These are phyloP conservation scores for Merluccius polli DNA, from an alignment of 2,797 vertebrate species.

Conservation along the genomic window DNA sequence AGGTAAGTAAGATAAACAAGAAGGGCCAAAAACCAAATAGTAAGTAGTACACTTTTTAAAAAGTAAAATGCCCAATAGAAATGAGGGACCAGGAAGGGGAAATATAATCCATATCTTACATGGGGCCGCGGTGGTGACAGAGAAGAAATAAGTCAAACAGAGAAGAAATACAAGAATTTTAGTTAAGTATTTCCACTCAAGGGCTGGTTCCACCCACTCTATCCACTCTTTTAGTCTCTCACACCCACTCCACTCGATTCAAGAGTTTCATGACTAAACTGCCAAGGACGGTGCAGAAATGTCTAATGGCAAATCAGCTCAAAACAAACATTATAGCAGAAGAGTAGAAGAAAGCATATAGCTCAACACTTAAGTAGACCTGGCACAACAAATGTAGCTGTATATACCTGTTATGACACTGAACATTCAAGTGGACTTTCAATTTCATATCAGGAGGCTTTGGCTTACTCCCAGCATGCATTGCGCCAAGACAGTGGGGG, in stretches of 20 bases:
- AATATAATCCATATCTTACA: not conserved
- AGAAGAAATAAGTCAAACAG: not conserved
- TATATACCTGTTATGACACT: not conserved
- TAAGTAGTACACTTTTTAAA: no score
- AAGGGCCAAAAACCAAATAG: no score
- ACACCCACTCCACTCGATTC: not conserved
- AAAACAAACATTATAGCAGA: not conserved
- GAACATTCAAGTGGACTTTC: not conserved
- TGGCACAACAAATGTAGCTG: not conserved
- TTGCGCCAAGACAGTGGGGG: not conserved
- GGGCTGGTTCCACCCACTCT: not conserved
- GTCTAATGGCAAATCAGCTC: not conserved
- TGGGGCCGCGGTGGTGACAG: not conserved
- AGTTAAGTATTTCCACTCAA: not conserved
- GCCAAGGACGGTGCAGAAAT: not conserved
- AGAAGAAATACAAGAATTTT: not conserved
- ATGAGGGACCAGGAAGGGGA: not conserved
- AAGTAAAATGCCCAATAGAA: no score
- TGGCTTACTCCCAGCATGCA: not conserved
- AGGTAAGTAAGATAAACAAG: no score
- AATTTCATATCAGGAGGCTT: not conserved
- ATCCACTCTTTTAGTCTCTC: not conserved
- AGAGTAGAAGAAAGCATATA: not conserved
- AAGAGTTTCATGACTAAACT: not conserved
- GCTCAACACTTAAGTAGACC: not conserved